A percentile compares a stretch with the other conserved stretches of the same genome.
Conservation (phyloP, 2,888 invertebrate genomes). For the Pteria penguin region DNA sequence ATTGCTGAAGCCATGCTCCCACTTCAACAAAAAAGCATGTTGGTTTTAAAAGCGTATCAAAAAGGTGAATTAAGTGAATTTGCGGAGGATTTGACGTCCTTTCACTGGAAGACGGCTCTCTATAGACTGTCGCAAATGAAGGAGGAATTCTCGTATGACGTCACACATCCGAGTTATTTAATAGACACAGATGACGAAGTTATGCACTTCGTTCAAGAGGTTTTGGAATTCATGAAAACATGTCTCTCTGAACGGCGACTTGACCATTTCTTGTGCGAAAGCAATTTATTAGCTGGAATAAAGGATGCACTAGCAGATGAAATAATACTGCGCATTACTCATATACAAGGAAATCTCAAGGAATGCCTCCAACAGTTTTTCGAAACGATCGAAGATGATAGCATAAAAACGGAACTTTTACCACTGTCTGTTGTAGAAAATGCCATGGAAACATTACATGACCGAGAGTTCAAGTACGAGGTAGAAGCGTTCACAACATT, state of each 20-base stretch:
- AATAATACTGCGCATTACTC: background rate
- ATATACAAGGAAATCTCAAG: background rate
- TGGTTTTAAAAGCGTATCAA: slow-evolving; percentile 50
- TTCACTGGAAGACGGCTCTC: slow-evolving; percentile 52
- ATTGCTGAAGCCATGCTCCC: slow-evolving; percentile 40
- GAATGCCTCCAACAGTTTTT: background rate
- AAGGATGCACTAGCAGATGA: background rate
- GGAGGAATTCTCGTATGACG: slow-evolving; percentile 1
- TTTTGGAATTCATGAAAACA: background rate
- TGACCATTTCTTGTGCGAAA: background rate
- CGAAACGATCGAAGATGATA: background rate
- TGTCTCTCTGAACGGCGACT: background rate
- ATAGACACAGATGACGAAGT: background rate
- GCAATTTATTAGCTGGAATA: background rate
- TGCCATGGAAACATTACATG: background rate
- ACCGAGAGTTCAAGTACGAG: background rate
- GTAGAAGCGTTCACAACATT: background rate
- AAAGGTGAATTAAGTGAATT: slow-evolving; percentile 37
- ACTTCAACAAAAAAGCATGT: slow-evolving; percentile 44
- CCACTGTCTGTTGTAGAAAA: background rate
- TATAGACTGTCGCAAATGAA: slow-evolving; percentile 46
- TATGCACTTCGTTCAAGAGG: background rate
- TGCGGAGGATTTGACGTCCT: slow-evolving; percentile 42
- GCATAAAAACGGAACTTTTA: background rate
- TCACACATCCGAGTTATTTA: too few relatives aligned